phyloP scores from a whole-genome alignment of 2,797 vertebrate species.

The Phrynocephalus vlangalii region DNA sequence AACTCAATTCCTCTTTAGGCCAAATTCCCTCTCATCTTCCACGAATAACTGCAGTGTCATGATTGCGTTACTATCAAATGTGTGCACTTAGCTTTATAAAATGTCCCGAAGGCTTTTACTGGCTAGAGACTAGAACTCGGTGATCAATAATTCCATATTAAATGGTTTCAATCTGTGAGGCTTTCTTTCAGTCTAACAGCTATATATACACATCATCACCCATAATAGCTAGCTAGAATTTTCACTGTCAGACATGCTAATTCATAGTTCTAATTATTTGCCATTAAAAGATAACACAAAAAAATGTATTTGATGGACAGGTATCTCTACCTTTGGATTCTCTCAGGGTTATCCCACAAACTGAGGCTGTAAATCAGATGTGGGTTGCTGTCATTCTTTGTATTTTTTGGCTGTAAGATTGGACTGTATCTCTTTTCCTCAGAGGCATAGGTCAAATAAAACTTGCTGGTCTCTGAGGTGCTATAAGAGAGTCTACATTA shows the following conservation, averaged over 20 bases:
- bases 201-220: neutral
- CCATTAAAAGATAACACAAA: neutral
- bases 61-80: neutral
- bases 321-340: too few species aligned
- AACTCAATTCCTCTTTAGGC: neutral
- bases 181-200: neutral
- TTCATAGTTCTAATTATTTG: neutral
- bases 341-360: neutral
- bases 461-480: too few species aligned
- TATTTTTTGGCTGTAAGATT: too few species aligned
- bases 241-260: neutral
- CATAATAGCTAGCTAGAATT: neutral
- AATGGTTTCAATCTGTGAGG: neutral
- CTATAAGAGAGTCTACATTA: too few species aligned
- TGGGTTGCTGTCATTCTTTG: too few species aligned
- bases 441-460: too few species aligned
- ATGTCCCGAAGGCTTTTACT: neutral
- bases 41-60: conserved; percentile 1
- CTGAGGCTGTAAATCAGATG: too few species aligned
- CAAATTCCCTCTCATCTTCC: neutral
- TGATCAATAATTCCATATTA: conserved; percentile 17
- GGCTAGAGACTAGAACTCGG: neutral
- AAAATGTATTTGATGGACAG: neutral
- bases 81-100: neutral
- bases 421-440: too few species aligned